Conservation (phyloP, 1,140 invertebrate species). For the Cydia amplana region DNA sequence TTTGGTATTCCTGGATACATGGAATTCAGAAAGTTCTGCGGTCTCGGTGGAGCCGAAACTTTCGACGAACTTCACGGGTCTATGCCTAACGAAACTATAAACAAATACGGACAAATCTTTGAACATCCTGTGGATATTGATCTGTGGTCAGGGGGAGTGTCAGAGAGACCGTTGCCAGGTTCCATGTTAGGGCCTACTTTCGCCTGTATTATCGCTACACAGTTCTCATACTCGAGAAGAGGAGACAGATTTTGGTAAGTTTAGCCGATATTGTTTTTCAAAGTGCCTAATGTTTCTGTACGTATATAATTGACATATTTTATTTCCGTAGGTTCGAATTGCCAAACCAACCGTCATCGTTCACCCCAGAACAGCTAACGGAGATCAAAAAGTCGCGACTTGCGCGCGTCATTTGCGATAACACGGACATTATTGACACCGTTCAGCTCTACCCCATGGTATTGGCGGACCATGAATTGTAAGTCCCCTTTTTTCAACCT, state of each 20-base stretch:
- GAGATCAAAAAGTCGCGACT: slow-evolving; percentile 94
- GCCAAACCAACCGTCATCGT: slow-evolving; percentile 94
- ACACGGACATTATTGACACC: slow-evolving; percentile 94
- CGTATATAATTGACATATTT: background rate
- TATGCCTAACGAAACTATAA: slow-evolving; percentile 93
- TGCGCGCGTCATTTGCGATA: slow-evolving; percentile 95
- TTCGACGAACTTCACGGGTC: slow-evolving; percentile 93
- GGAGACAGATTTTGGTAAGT: slow-evolving; percentile 96
- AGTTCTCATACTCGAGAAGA: slow-evolving; percentile 93
- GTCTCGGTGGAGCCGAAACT: slow-evolving; percentile 87
- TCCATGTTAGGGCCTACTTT: slow-evolving; percentile 97
- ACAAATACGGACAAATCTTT: slow-evolving; percentile 80
- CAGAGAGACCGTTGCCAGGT: slow-evolving; percentile 90
- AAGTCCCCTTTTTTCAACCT: slow-evolving; percentile 71
- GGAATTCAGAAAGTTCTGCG: slow-evolving; percentile 95
- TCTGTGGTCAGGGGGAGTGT: slow-evolving; percentile 95
- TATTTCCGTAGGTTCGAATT: slow-evolving; percentile 87
- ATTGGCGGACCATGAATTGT: slow-evolving; percentile 94
- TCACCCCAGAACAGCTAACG: slow-evolving; percentile 92
- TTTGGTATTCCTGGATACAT: slow-evolving; percentile 95
- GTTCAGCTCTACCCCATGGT: slow-evolving; percentile 97
- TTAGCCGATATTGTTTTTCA: background rate
- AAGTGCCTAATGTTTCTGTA: slow-evolving; percentile 23
- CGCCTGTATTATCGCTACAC: slow-evolving; percentile 97
- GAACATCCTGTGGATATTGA: slow-evolving; percentile 92